phyloP scores from a whole-genome alignment of 2,888 invertebrate genomes.

The Hemithea aestivaria region DNA sequence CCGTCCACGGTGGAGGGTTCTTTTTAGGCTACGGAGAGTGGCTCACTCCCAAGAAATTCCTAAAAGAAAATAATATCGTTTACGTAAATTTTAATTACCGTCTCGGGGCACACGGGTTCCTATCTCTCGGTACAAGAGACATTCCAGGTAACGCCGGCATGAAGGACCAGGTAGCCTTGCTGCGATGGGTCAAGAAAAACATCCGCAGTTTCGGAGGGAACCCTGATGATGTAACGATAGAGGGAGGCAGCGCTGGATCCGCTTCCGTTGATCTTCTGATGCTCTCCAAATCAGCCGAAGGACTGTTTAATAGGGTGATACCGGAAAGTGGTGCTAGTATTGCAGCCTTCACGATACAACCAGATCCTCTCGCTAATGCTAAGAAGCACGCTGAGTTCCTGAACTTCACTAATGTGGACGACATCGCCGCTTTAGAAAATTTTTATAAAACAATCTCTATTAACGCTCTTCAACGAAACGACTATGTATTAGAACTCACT shows the following conservation, averaged over 20 bases:
- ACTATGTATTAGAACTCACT: background rate
- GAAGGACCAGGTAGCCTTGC: constrained; percentile 53
- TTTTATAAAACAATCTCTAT: constrained; percentile 41
- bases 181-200: constrained; percentile 46
- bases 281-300: no score
- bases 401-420: constrained; percentile 32
- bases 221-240: no score
- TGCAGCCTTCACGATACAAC: constrained; percentile 37
- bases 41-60: no score
- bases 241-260: no score
- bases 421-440: constrained; percentile 37
- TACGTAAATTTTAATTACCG: no score
- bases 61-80: no score
- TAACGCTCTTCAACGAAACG: constrained; percentile 24
- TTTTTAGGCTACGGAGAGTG: constrained; percentile 34
- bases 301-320: constrained; percentile 46
- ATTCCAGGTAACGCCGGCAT: constrained; percentile 55
- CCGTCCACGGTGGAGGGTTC: constrained; percentile 54
- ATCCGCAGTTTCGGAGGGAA: constrained; percentile 44
- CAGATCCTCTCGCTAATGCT: constrained; percentile 42
- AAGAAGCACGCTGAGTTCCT: constrained; percentile 35
- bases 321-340: no score
- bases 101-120: constrained; percentile 42
- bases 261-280: no score
- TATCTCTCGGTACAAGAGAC: constrained; percentile 50